These are phyloP conservation scores for Temnothorax longispinosus DNA, from an alignment of 1,140 invertebrate species.

Conservation along the genomic window DNA sequence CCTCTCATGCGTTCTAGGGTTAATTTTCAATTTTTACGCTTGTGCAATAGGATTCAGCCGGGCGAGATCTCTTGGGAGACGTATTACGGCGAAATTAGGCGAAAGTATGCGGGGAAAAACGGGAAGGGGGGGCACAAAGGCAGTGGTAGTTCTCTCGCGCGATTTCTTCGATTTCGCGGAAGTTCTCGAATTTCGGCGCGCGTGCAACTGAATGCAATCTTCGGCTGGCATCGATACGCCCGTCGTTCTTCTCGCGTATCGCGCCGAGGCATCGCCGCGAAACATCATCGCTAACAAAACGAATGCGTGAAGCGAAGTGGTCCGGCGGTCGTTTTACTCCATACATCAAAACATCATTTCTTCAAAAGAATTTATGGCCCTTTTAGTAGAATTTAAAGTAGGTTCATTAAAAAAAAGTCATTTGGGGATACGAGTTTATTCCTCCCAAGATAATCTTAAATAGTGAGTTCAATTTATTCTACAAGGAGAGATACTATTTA, in stretches of 20 bases:
- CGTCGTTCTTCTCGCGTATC: slow-evolving; percentile 62
- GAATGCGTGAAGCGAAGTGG: slow-evolving; percentile 37
- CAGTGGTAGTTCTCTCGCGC: not conserved
- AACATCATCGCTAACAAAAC: slow-evolving; percentile 36
- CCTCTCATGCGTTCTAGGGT: too few relatives aligned
- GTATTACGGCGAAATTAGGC: slow-evolving; percentile 32
- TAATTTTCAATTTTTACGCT: not conserved
- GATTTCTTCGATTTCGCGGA: slow-evolving; percentile 57
- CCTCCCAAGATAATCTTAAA: not conserved
- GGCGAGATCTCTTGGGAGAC: not conserved
- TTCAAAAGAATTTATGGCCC: not conserved
- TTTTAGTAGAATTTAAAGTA: slow-evolving; percentile 36
- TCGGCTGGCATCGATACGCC: slow-evolving; percentile 69
- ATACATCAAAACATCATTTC: slow-evolving; percentile 18
- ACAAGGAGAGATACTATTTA: not conserved
- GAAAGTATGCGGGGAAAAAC: slow-evolving; percentile 2
- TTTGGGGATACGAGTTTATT: not conserved
- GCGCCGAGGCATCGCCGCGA: slow-evolving; percentile 43
- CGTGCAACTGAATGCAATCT: slow-evolving; percentile 67
- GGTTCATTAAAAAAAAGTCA: not conserved
- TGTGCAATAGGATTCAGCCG: not conserved
- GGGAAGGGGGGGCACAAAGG: not conserved
- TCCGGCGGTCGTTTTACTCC: slow-evolving; percentile 6
- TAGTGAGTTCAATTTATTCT: not conserved
- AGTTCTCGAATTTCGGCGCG: slow-evolving; percentile 69